These are phyloP conservation scores for Loxodonta africana DNA, from an alignment of 2,113 vertebrate species.

Conservation along the genomic window DNA sequence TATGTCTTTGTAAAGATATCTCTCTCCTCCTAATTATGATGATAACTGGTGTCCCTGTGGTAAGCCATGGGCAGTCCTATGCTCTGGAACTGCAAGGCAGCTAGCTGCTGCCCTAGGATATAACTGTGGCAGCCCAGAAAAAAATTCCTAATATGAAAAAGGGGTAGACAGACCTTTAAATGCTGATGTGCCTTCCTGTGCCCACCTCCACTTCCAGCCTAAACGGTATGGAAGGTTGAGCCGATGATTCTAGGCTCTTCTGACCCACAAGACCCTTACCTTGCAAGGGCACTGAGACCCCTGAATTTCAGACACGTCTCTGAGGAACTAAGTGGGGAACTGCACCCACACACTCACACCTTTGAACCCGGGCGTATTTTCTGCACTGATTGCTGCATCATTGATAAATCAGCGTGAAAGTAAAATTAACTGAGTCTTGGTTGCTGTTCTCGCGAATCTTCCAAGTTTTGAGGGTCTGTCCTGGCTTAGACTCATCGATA, in stretches of 20 bases:
- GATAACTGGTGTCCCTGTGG: background rate
- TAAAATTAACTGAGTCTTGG: background rate
- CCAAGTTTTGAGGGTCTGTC: background rate
- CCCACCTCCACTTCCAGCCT: background rate
- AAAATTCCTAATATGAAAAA: background rate
- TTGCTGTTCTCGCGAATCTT: background rate
- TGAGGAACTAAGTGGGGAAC: background rate
- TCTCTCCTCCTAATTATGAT: background rate
- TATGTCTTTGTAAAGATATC: background rate
- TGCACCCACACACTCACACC: accelerated
- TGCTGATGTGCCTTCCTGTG: background rate
- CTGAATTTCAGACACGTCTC: background rate
- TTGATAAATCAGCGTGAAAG: background rate
- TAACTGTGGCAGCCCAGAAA: background rate
- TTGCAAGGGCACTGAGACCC: background rate
- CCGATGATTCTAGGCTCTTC: background rate
- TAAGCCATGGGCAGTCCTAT: background rate
- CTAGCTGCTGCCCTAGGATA: background rate
- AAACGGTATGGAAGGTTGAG: background rate
- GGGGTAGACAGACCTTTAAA: background rate
- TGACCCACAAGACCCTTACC: accelerated
- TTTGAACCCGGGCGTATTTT: background rate
- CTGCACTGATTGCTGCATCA: background rate
- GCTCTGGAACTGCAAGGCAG: background rate
- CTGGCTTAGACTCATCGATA: background rate